phyloP scores from a whole-genome alignment of 2,888 invertebrate genomes.

The Scaptomyza caliginosa region DNA sequence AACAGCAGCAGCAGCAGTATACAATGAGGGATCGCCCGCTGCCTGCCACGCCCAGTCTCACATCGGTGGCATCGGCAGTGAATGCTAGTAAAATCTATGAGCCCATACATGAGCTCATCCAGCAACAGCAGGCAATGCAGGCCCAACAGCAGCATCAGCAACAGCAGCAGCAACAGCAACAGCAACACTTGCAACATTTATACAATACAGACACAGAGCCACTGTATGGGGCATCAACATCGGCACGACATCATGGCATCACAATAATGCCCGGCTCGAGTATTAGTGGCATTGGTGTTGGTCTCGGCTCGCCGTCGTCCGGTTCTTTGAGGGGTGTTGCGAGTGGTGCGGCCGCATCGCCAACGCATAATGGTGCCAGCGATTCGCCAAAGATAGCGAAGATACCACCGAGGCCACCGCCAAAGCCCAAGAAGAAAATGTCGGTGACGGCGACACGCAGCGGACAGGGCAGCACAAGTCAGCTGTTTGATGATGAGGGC shows the following conservation, averaged over 20 bases:
- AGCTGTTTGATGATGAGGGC: slow-evolving; percentile 93
- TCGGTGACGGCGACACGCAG: slow-evolving; percentile 86
- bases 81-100: slow-evolving; percentile 81
- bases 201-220: slow-evolving; percentile 81
- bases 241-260: slow-evolving; percentile 70
- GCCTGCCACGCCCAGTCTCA: slow-evolving; percentile 86
- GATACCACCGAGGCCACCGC: slow-evolving; percentile 92
- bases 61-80: slow-evolving; percentile 68
- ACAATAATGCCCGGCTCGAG: slow-evolving; percentile 80
- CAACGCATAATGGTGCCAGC: slow-evolving; percentile 24
- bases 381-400: slow-evolving; percentile 85
- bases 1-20: slow-evolving; percentile 84
- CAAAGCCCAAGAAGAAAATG: slow-evolving; percentile 93
- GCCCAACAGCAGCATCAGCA: slow-evolving; percentile 49
- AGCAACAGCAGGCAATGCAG: slow-evolving; percentile 68
- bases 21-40: slow-evolving; percentile 87
- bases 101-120: slow-evolving; percentile 82
- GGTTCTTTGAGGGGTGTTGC: not conserved
- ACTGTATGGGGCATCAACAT: slow-evolving; percentile 71
- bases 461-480: slow-evolving; percentile 86
- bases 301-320: slow-evolving; percentile 39
- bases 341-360: slow-evolving; percentile 10
- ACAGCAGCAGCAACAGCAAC: slow-evolving; percentile 64
- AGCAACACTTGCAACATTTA: slow-evolving; percentile 56
- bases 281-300: slow-evolving; percentile 38